phyloP scores from a whole-genome alignment of 2,113 vertebrate genomes.

The Haemorhous mexicanus region DNA sequence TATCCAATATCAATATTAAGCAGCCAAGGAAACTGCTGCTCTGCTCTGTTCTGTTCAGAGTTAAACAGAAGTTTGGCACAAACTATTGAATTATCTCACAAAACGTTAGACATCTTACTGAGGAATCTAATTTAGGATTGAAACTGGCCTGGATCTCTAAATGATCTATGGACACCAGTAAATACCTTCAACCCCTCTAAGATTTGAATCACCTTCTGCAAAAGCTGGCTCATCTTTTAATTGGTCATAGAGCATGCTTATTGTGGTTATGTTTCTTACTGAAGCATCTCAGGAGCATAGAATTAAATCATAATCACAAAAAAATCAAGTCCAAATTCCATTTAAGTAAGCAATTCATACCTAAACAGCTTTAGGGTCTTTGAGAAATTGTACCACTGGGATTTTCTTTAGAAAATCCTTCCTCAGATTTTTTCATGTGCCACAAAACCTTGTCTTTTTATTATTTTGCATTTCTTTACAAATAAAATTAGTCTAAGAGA shows the following conservation, averaged over 20 bases:
- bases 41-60: neutral
- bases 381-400: neutral
- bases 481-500: neutral
- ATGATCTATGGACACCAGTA: neutral
- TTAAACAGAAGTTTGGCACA: neutral
- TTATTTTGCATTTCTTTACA: neutral
- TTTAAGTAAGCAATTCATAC: neutral
- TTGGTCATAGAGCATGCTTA: neutral
- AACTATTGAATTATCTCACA: neutral
- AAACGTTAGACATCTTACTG: neutral
- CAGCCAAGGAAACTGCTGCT: neutral
- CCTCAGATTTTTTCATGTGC: neutral
- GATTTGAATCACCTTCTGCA: neutral
- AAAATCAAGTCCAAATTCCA: neutral
- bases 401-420: neutral
- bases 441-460: neutral
- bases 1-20: neutral
- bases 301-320: neutral
- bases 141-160: neutral
- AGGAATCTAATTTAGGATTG: neutral
- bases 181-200: neutral
- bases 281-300: neutral
- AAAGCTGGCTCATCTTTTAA: neutral
- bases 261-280: neutral
- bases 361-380: neutral